Base-by-base conservation (phyloP, 1,140 invertebrate species). In the Caenorhabditis brenneri region DNA sequence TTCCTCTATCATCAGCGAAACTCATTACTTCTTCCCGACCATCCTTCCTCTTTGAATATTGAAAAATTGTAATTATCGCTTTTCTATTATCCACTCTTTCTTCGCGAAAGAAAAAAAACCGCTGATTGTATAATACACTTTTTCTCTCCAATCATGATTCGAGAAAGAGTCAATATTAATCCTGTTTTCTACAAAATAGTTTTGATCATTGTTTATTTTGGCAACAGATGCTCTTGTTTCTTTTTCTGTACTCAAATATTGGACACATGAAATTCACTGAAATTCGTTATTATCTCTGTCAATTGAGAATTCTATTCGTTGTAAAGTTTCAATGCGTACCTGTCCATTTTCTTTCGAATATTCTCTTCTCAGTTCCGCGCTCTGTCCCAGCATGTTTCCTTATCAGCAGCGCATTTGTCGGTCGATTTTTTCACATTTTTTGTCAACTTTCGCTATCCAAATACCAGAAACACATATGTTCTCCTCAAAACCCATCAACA, bases 361-460 rank as follows among this genome's bases (percentile, higher is more conserved):
- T 42, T 74, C n/a, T 29, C 60, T 65, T 65, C 53, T 29, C 58
- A 65, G 42, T 46, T 46, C 33, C 10, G 36, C 65, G 22, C 65
- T 33, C 22, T 36, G 27, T 12, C 55, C 7, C 16, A 12, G 29
- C 33, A 22, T 36, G 65, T 22, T 24, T 74, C 10, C 36, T 74
- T 74, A 74, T 74, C 65, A 74, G 29, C 12, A 0, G 36, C 36
- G 6, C 4, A 24, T 9, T n/a, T 31, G 65, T n/a, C 7, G n/a
- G 65, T n/a, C 36, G 36, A 16, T 15, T 33, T 10, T 27, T 58
- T 36, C 22, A 4, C 27, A 12, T 65, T 36, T 39, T 65, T 74
- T n/a, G 10, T n/a, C n/a, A 74, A 74, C 65, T 42, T 74, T 74
- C 65, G 42, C 65, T 74, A 74, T 42, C 65, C 9, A 27, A 74